Evolutionary conservation across 2,113 vertebrate genomes (phyloP).

Genomic region (Leptobrachium ailaonicum): DNA sequence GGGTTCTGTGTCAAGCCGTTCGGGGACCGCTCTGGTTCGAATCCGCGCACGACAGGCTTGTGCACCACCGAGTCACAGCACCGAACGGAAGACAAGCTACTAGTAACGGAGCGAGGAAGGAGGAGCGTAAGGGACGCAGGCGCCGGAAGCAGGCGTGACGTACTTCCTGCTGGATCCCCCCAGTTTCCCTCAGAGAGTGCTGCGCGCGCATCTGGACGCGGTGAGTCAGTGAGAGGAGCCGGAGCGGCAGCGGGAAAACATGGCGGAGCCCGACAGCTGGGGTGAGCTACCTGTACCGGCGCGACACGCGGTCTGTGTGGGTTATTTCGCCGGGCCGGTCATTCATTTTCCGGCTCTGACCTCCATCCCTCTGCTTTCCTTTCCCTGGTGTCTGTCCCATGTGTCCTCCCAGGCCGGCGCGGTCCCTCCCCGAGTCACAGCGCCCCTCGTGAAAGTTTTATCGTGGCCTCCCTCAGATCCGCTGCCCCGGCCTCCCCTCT

Average conservation of each 20-base stretch:
- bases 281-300: slow-evolving; percentile 65
- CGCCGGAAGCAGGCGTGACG: slow-evolving; percentile 42
- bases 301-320: not conserved
- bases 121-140: not conserved
- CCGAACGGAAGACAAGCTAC: no score
- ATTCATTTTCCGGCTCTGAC: fast-evolving
- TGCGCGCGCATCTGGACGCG: slow-evolving; percentile 22
- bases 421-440: no score
- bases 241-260: slow-evolving; percentile 67
- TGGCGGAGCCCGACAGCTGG: slow-evolving; percentile 74
- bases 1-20: no score
- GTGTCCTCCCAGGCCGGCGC: no score
- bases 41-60: no score
- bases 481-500: not conserved
- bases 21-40: no score
- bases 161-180: slow-evolving; percentile 25
- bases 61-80: no score
- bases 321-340: not conserved
- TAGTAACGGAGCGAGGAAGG: not conserved
- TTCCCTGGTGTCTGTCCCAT: no score
- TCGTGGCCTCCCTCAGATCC: not conserved
- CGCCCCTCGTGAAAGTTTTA: not conserved
- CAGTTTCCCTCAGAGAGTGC: not conserved
- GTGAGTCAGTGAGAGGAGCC: slow-evolving; percentile 53
- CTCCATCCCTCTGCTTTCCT: not conserved